phyloP scores from a whole-genome alignment of 2,888 invertebrate genomes.

The Torymus auratus region DNA sequence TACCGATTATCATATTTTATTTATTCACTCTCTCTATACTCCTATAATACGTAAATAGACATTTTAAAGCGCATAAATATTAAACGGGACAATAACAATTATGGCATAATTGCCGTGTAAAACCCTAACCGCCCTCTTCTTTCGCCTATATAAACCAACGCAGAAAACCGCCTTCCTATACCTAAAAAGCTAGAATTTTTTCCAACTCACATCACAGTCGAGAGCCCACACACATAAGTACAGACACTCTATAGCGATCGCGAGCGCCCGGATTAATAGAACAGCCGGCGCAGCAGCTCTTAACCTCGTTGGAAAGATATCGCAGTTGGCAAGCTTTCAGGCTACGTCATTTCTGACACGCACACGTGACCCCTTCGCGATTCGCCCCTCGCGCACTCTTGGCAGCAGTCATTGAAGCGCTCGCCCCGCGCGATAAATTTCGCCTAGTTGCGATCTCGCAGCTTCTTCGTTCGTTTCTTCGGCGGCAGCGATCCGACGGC shows the following conservation, averaged over 20 bases:
- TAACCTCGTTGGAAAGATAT: conserved; percentile 56
- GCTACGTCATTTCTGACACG: conserved; percentile 51
- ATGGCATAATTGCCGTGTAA: not conserved
- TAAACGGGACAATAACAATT: not conserved
- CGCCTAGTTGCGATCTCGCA: conserved; percentile 41
- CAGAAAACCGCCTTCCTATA: too few species aligned
- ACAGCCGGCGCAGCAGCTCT: conserved; percentile 7
- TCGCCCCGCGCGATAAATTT: conserved; percentile 48
- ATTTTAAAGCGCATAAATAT: not conserved
- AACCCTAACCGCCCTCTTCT: too few species aligned
- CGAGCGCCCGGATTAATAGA: conserved; percentile 38
- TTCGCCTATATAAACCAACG: too few species aligned
- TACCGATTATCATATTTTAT: conserved; percentile 15
- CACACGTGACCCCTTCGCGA: conserved; percentile 40
- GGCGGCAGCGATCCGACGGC: conserved; percentile 7
- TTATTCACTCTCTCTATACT: not conserved
- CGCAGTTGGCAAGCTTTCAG: conserved; percentile 54
- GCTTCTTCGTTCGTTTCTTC: conserved; percentile 9
- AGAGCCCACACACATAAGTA: conserved; percentile 19
- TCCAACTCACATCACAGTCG: conserved; percentile 41
- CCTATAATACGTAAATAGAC: not conserved
- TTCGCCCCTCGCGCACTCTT: conserved; percentile 19
- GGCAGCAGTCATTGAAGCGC: not conserved
- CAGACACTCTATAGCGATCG: not conserved
- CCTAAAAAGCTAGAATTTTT: too few species aligned